Base-by-base conservation (phyloP, 53 echinoderm and acorn worm genomes). In the Astropecten irregularis region DNA sequence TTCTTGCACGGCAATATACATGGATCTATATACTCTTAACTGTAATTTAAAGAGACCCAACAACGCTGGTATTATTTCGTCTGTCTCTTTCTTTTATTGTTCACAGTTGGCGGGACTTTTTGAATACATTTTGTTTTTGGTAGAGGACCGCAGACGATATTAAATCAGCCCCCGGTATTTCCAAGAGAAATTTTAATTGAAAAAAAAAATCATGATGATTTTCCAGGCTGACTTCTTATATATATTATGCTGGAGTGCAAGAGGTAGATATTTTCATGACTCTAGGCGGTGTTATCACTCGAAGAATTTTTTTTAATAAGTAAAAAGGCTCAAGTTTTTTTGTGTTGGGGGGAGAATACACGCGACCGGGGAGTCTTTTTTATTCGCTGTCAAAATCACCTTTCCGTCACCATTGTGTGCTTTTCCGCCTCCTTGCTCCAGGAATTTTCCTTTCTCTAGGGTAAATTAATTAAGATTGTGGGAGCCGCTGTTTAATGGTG, bases 391-490 rank as follows among this genome's bases (percentile, higher is more conserved):
- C 76, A 58, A 76, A 76, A 57, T 55, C 76, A 76, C 58, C 76
- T 58, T 71, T 49, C 36, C 31, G 22, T 57, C 22, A 10, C 14
- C 29, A 76, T 56, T 76, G 76, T 76, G 56, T 54, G 18, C 58
- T n/a, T 76, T 76, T 76, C 76, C 42, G 76, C 57, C 57, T 76
- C 58, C 57, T 68, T 26, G 76, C 76, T 57, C 56, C 27, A 37
- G 57, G 76, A 76, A 54, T 76, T 39, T 76, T 55, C 26, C 58
- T 76, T 55, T 76, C 58, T 39, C 76, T 50, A 29, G 39, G 56
- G 76, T 56, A 76, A 76, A 76, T 76, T 76, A 76, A 76, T 76
- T 76, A 55, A 65, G 76, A 56, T n/a, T n/a, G 56, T 42, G 13
- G 14, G 40, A 57, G 76, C 36, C 27, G 76, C 23, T 76, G 58